A percentile compares a stretch with the other conserved stretches of the same genome.
Conservation (phyloP, 2,888 invertebrate species). For the Pristionchus maxplancki region DNA sequence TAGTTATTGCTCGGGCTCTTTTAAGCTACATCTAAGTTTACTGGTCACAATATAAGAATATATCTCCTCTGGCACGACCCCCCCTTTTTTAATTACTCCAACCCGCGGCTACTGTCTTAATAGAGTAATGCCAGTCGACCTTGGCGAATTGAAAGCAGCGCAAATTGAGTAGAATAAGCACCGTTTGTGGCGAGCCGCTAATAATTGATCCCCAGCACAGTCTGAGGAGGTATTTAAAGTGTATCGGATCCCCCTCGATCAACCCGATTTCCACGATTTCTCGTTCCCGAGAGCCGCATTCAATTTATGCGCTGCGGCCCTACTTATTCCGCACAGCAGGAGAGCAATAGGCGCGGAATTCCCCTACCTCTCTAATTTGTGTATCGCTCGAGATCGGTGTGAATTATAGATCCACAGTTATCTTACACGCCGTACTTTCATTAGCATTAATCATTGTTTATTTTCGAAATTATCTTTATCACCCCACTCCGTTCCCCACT, state of each 20-base stretch:
- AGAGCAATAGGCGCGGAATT: neutral
- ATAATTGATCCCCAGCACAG: slow-evolving; percentile 19
- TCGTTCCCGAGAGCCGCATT: neutral
- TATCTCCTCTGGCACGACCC: neutral
- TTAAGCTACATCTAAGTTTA: no score
- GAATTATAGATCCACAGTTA: no score
- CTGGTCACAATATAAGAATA: no score
- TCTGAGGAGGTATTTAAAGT: neutral
- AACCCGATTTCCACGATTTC: neutral
- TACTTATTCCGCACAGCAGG: slow-evolving; percentile 41
- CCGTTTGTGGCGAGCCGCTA: neutral
- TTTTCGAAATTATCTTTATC: no score
- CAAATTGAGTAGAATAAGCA: neutral
- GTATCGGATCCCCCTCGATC: neutral
- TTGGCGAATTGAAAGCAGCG: neutral
- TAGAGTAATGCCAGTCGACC: neutral
- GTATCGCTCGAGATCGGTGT: neutral
- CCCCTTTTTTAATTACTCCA: neutral
- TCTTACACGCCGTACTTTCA: no score
- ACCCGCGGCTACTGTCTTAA: neutral
- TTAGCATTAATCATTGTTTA: no score
- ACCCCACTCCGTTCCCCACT: neutral
- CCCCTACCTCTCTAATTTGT: neutral
- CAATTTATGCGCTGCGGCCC: slow-evolving; percentile 38
- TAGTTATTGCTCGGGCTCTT: no score